These are phyloP conservation scores for Caenorhabditis inopinata DNA, from an alignment of 1,140 invertebrate species.

Conservation along the genomic window DNA sequence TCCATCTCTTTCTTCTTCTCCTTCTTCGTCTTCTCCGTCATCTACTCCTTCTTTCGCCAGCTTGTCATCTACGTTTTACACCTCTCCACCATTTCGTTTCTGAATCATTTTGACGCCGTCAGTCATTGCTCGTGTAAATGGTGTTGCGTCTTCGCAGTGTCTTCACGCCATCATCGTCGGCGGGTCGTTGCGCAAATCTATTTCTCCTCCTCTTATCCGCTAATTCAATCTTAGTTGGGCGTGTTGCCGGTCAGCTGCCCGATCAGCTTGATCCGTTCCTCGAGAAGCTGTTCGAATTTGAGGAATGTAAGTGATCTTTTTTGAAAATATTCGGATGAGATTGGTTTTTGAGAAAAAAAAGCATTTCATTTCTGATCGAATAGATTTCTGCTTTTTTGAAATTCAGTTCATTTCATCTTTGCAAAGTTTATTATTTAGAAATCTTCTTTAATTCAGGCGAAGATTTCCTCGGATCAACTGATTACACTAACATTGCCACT, in stretches of 20 bases:
- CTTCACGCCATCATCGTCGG: conserved; percentile 11
- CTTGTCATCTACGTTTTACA: conserved; percentile 17
- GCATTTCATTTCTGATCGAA: not conserved
- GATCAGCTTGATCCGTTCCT: conserved; percentile 60
- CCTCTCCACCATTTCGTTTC: not conserved
- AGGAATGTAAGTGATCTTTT: conserved; percentile 56
- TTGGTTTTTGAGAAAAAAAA: too few species aligned
- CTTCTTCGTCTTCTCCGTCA: not conserved
- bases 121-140: conserved; percentile 11
- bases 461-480: conserved; percentile 53
- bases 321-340: not conserved
- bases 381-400: too few species aligned
- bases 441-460: conserved; percentile 61
- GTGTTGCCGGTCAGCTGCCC: conserved; percentile 50
- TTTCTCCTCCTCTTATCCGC: conserved; percentile 36
- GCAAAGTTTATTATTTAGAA: not conserved
- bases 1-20: not conserved
- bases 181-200: conserved; percentile 14
- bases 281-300: conserved; percentile 60
- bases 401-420: not conserved
- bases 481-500: conserved; percentile 58
- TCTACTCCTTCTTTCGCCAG: not conserved
- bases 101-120: conserved; percentile 13
- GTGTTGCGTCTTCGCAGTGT: conserved; percentile 32
- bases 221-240: conserved; percentile 27